A percentile compares a stretch with the other conserved stretches of the same genome.
Evolutionary conservation across 2,797 vertebrate species (phyloP).

Genomic region (Hylomyscus alleni): DNA sequence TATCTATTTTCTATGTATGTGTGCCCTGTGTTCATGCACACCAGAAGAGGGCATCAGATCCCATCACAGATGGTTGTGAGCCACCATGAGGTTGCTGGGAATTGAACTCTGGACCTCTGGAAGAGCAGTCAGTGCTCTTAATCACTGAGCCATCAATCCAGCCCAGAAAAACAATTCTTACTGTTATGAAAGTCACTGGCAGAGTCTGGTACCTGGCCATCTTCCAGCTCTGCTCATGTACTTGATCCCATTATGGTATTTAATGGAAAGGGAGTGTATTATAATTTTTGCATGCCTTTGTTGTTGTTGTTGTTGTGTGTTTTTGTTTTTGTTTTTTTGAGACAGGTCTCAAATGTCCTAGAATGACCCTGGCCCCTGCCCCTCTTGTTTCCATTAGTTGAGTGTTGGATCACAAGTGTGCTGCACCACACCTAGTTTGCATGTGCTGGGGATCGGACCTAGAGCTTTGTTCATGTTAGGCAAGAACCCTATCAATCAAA

Average conservation of each 20-base stretch:
- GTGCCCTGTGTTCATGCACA: not conserved
- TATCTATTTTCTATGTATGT: not conserved
- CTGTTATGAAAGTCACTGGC: not conserved
- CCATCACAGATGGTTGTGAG: not conserved
- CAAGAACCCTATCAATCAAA: not conserved
- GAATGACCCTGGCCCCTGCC: not conserved
- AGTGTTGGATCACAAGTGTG: not conserved
- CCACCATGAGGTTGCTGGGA: not conserved
- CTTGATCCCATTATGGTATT: not conserved
- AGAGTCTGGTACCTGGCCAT: no score
- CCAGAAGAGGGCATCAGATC: not conserved
- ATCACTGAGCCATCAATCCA: not conserved
- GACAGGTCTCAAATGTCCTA: not conserved
- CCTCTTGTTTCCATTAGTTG: not conserved
- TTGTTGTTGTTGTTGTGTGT: not conserved
- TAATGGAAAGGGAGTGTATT: not conserved
- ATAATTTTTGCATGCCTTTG: not conserved
- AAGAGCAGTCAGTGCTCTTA: not conserved
- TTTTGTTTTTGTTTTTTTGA: not conserved
- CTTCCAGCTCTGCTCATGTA: not conserved
- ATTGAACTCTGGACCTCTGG: not conserved
- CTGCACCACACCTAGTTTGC: not conserved
- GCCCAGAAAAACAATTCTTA: not conserved
- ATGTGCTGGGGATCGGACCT: accelerated
- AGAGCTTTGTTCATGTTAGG: not conserved